Evolutionary conservation across 2,888 invertebrate species (phyloP).

Genomic region (Eudasyphora cyanicolor): DNA sequence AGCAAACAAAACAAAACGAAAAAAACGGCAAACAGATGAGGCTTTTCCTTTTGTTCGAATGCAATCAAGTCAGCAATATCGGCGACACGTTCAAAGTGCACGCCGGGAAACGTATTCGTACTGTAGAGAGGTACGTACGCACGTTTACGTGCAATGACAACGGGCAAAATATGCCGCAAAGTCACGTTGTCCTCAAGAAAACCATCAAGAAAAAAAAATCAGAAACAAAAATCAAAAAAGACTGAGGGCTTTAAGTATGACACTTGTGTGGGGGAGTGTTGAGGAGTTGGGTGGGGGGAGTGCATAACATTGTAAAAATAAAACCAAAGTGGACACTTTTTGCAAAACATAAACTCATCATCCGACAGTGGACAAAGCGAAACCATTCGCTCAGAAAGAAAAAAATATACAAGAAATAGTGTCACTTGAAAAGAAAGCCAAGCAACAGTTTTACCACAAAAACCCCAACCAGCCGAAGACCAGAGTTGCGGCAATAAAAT

Average conservation of each 20-base stretch:
- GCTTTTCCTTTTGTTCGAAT: slow-evolving; percentile 58
- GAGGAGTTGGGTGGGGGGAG: slow-evolving; percentile 42
- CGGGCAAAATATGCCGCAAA: slow-evolving; percentile 64
- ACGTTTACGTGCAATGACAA: slow-evolving; percentile 9
- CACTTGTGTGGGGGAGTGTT: slow-evolving; percentile 47
- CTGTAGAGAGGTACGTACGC: slow-evolving; percentile 24
- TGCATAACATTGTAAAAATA: background rate
- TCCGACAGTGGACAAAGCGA: slow-evolving; percentile 28
- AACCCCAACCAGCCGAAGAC: background rate
- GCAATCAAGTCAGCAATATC: slow-evolving; percentile 63
- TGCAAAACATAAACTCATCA: slow-evolving; percentile 61
- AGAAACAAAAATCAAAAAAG: background rate
- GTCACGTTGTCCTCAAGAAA: slow-evolving; percentile 63
- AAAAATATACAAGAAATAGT: slow-evolving; percentile 38
- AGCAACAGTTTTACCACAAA: background rate
- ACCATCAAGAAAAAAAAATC: background rate
- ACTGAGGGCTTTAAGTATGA: slow-evolving; percentile 52
- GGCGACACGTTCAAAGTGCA: slow-evolving; percentile 66
- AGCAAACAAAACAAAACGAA: background rate
- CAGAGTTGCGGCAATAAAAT: background rate
- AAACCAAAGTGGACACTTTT: slow-evolving; percentile 57
- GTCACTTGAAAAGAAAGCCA: slow-evolving; percentile 57
- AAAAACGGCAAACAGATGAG: background rate
- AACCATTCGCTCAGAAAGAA: slow-evolving; percentile 66
- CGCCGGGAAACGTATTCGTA: slow-evolving; percentile 59